Evolutionary conservation across 2,797 vertebrate genomes (phyloP), one percentile per base, ranked within the genome.

Genomic region (Mycteria americana): DNA sequence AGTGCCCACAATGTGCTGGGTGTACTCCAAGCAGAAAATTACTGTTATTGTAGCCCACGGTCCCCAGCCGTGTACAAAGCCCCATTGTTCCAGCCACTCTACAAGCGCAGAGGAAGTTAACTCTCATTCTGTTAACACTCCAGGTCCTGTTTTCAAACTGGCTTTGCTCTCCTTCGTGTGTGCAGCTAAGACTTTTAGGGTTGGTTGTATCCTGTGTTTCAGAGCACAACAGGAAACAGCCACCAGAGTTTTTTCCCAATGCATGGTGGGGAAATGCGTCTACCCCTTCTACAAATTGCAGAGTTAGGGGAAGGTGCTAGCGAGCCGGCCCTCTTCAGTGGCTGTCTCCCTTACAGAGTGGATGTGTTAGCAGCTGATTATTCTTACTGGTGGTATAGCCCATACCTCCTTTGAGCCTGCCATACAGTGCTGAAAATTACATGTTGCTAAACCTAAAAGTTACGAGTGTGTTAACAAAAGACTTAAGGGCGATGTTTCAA

Each of bases 21-120:
- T 86, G 70, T 89, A n/a, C 73, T 95, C 91, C 89, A 95, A 92
- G 89, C 78, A 97, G 94, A 97, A 97, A 95, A 94, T 96, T 39
- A 82, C 79, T 89, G 92, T 88, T 95, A 65, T 94, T 95, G 91
- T 89, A 92, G 93, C 91, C 73, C 91, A 41, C 51, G 27, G 64
- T 59, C 91, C 84, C 69, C 51, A 78, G 73, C 48, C 8, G 0
- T 28, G n/a, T 51, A 96, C 92, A 96, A 95, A 94, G 87, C 85
- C 39, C 51, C 65, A 31, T 94, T 96, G 92, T 97, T 95, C 27
- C 93, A 84, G 51, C 62, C 46, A 27, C 57, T 95, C 81, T 84
- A n/a, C 50, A 21, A 76, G 70, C 65, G 45, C 18, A 5, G 81
- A 48, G 81, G 78, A 94, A 94, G 91, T 91, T 93, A 96, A 91